These are phyloP conservation scores for Brachionichthys hirsutus DNA, from an alignment of 2,113 vertebrate genomes.

Conservation along the genomic window DNA sequence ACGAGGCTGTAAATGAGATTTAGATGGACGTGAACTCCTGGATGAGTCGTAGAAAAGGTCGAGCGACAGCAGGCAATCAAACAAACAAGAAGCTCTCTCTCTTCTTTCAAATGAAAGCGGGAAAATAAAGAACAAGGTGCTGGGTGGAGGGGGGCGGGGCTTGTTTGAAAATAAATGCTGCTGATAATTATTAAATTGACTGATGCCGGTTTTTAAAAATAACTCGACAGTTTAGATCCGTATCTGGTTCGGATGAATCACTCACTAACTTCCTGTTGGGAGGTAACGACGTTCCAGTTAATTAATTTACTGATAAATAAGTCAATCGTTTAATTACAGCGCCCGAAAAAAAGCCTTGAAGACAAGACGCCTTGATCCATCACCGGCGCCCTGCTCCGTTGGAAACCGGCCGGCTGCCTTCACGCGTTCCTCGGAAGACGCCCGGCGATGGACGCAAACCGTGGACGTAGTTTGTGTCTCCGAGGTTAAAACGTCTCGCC, in stretches of 20 bases:
- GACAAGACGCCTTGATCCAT: too few species aligned
- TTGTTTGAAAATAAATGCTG: constrained; percentile 1
- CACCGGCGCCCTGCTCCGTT: too few species aligned
- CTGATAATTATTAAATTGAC: constrained; percentile 23
- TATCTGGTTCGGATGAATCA: background rate
- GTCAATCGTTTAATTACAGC: too few species aligned
- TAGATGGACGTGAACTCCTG: constrained; percentile 57
- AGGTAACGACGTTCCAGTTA: background rate
- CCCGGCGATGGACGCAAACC: too few species aligned
- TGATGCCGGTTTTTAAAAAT: background rate
- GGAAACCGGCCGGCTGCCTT: too few species aligned
- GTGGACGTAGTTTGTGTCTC: too few species aligned
- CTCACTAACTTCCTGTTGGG: background rate
- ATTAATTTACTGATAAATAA: background rate
- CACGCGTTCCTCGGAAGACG: too few species aligned
- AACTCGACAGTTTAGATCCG: background rate
- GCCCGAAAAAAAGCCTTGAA: too few species aligned
- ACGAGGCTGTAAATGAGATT: constrained; percentile 52
- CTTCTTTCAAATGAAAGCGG: background rate
- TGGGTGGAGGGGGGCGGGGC: too few species aligned
- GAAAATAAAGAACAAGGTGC: background rate
- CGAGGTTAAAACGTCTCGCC: too few species aligned
- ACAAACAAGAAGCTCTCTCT: constrained; percentile 5
- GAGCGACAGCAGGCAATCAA: constrained; percentile 48
- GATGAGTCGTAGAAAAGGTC: constrained; percentile 55